Conservation (phyloP, 2,113 vertebrate genomes). For the cattle (Bos taurus) region DNA sequence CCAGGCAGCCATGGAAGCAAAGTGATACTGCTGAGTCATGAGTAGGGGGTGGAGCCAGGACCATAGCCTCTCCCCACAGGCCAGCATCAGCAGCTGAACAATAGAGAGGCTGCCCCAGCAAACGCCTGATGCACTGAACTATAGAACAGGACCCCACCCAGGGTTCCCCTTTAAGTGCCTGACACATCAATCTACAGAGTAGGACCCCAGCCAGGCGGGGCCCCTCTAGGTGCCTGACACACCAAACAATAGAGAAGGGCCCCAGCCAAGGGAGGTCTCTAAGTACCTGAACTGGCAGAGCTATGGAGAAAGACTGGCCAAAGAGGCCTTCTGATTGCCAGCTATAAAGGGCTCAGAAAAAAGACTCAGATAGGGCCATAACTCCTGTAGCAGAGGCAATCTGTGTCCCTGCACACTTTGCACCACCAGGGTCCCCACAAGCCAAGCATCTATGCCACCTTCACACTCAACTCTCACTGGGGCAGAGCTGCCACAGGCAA, state of each 20-base stretch:
- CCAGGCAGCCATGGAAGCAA: not conserved
- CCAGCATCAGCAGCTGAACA: not conserved
- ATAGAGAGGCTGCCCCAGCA: not conserved
- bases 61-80: not conserved
- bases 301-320: not conserved
- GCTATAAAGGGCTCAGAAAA: not conserved
- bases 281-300: not conserved
- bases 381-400: not conserved
- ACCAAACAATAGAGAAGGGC: not conserved
- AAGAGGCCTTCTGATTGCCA: not conserved
- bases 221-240: not conserved
- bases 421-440: not conserved
- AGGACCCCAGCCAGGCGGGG: not conserved
- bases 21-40: not conserved
- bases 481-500: not conserved
- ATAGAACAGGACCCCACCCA: not conserved
- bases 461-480: not conserved
- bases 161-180: not conserved
- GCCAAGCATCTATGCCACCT: not conserved
- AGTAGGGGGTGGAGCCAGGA: not conserved
- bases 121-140: fast-evolving
- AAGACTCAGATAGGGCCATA: not conserved
- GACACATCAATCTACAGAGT: not conserved
- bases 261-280: not conserved
- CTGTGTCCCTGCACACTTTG: not conserved